Percentiles rank a stretch among this genome's conserved stretches.
These are phyloP conservation scores for Caenorhabditis angaria DNA, from an alignment of 2,888 invertebrate species.

Conservation along the genomic window DNA sequence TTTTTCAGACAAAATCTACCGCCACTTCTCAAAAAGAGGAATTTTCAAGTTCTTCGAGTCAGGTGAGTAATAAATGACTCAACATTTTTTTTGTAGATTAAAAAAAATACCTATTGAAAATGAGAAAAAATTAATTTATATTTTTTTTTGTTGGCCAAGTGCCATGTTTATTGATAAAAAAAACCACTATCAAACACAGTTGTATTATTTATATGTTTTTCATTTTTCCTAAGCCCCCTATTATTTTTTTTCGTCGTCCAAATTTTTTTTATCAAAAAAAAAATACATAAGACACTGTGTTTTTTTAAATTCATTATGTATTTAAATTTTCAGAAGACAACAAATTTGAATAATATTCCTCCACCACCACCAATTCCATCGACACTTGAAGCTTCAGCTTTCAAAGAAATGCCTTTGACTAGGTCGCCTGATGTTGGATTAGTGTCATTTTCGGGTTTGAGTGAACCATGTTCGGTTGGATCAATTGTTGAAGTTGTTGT, in stretches of 20 bases:
- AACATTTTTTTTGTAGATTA: too few species aligned
- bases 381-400: conserved; percentile 45
- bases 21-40: too few species aligned
- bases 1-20: too few species aligned
- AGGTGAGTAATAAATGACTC: too few species aligned
- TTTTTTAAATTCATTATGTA: neutral
- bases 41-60: too few species aligned
- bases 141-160: too few species aligned
- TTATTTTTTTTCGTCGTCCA: neutral
- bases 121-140: too few species aligned
- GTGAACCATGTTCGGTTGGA: conserved; percentile 88
- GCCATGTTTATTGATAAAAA: too few species aligned
- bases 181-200: neutral
- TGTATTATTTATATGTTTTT: conserved; percentile 4
- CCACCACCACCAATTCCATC: conserved; percentile 40
- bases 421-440: conserved; percentile 50
- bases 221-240: neutral
- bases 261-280: neutral
- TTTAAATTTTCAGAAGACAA: neutral
- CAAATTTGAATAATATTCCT: conserved; percentile 18
- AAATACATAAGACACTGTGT: neutral
- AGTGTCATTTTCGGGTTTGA: conserved; percentile 82
- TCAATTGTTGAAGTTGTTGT: conserved; percentile 93
- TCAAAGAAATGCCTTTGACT: conserved; percentile 49
- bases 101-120: too few species aligned